Base-by-base conservation (phyloP, 2,888 invertebrate species). In the Darwinula stevensoni region DNA sequence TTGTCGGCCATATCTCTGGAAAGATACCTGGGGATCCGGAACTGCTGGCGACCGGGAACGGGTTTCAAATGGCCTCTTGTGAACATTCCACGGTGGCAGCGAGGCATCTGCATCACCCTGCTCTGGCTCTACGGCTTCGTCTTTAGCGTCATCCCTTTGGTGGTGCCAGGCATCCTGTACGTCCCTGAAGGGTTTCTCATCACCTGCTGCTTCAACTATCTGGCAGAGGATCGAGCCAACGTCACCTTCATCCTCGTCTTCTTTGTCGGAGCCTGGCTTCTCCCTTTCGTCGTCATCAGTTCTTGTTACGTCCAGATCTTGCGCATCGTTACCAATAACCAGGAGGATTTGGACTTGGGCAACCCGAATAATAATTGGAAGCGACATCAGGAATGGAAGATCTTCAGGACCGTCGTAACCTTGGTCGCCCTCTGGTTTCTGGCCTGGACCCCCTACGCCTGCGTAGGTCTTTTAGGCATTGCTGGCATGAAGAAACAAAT, bases 181-280 rank as follows among this genome's bases (percentile, higher is more conserved):
- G 68, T 73, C 12, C 74, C 76, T 4, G 78, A 78, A 48, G 76
- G 74, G 2, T 74, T 64, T 45, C 58, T 76, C 36, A 75, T 73
- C 14, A 70, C 71, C 42, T 80, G 78, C 51, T 71, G 75, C 43
- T 78, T 73, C 46, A 76, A 78, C 49, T 80, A 78, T 44, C 57
- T 78, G 30, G 64, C 70, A 2, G 60, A 45, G 13, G 61, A 63
- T 33, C 43, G 50, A 1, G 45, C 48, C 1, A 63, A 63, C 2
- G 61, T 63, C 31, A 57, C 61, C 36, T 78, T 71, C 45, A 72
- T 75, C 44, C 60, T 74, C 39, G 47, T 62, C 4, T 71, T 71
- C 47, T 74, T 72, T 47, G 58, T 65, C 22, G 70, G 66, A 2
- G 76, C 66, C 29, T 80, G 67, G 65, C 57, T 67, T 2, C 46